Conservation (phyloP, 1,140 invertebrate species). For the Pogonomyrmex barbatus region DNA sequence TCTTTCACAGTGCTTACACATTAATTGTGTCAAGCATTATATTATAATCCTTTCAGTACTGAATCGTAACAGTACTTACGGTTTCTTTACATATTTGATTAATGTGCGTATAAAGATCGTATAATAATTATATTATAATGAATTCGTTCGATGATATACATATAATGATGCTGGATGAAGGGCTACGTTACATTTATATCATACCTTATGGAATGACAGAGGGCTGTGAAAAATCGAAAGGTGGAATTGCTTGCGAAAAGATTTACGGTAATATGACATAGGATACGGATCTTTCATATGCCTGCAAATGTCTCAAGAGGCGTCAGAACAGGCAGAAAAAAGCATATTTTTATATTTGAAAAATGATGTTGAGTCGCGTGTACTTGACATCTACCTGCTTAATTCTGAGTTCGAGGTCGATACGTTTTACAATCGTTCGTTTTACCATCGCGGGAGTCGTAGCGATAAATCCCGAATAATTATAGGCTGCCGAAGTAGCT, state of each 20-base stretch:
- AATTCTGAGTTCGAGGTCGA: background rate
- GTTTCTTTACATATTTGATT: slow-evolving; percentile 2
- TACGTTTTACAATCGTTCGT: background rate
- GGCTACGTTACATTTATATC: background rate
- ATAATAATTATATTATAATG: background rate
- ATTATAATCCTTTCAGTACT: background rate
- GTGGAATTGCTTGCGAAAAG: background rate
- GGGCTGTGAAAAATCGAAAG: background rate
- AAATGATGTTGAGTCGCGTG: background rate
- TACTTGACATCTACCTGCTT: background rate
- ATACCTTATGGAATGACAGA: background rate
- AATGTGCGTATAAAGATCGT: background rate
- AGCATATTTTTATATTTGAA: background rate
- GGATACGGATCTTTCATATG: background rate
- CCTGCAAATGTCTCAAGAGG: background rate
- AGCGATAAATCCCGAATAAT: slow-evolving; percentile 42
- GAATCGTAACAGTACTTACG: no score
- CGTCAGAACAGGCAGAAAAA: background rate
- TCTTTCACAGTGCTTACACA: background rate
- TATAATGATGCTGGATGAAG: slow-evolving; percentile 1
- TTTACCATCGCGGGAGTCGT: background rate
- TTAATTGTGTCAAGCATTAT: background rate
- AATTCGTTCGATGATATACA: background rate
- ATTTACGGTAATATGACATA: background rate
- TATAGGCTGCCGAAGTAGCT: slow-evolving; percentile 20